These are phyloP conservation scores for Drosophila nannoptera DNA, from an alignment of 1,140 invertebrate genomes.

Conservation along the genomic window DNA sequence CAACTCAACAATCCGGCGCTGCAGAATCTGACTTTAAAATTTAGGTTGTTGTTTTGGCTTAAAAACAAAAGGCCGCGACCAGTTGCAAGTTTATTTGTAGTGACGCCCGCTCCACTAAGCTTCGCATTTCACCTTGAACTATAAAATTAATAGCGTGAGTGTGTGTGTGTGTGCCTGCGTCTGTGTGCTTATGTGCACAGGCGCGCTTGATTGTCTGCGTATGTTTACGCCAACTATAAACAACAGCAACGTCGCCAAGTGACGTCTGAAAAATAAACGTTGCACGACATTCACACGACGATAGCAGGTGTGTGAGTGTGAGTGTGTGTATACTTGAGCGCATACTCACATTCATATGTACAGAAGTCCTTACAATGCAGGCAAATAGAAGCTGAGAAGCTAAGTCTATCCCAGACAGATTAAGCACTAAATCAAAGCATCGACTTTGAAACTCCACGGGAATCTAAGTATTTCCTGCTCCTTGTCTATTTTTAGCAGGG, in stretches of 20 bases:
- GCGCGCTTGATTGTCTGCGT: not conserved
- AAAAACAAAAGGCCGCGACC: constrained; percentile 36
- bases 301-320: constrained; percentile 6
- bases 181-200: not conserved
- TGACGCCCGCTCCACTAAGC: constrained; percentile 37
- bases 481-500: no score
- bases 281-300: constrained; percentile 38
- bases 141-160: constrained; percentile 45
- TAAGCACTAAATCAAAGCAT: no score
- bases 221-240: constrained; percentile 24
- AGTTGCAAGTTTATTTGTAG: constrained; percentile 54
- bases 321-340: not conserved
- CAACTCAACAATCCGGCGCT: constrained; percentile 15
- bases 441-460: no score
- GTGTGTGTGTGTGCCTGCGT: not conserved
- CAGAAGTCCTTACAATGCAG: no score
- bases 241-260: constrained; percentile 35
- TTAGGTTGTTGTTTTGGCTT: constrained; percentile 11
- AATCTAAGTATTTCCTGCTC: no score
- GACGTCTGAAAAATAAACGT: constrained; percentile 60
- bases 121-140: constrained; percentile 75
- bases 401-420: no score
- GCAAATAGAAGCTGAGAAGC: no score
- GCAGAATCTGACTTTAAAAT: constrained; percentile 34
- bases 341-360: not conserved